Evolutionary conservation across 2,797 vertebrate genomes (phyloP).

Genomic region (Amniataba percoides): DNA sequence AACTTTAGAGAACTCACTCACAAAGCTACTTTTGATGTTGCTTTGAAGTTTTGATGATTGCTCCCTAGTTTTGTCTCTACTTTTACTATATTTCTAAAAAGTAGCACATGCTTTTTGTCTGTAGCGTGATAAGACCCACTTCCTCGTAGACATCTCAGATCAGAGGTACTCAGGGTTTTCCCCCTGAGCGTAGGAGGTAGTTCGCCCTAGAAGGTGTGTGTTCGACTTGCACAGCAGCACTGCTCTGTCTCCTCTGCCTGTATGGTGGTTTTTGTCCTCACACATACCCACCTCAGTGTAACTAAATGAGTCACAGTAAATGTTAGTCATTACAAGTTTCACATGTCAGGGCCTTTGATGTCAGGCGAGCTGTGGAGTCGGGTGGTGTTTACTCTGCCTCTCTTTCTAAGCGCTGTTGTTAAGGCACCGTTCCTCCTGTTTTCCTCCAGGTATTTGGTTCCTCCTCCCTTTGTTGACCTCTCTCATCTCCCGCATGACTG

Average conservation of each 20-base stretch:
- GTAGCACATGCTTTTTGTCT: not conserved
- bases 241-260: not conserved
- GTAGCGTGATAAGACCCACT: not conserved
- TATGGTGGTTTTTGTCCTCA: not conserved
- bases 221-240: slow-evolving; percentile 18
- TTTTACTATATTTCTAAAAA: not conserved
- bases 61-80: not conserved
- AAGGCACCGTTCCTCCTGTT: slow-evolving; percentile 23
- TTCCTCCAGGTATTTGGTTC: slow-evolving; percentile 71
- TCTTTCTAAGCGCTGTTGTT: not conserved
- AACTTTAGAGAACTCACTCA: not conserved
- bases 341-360: slow-evolving; percentile 9
- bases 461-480: slow-evolving; percentile 59
- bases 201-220: not conserved
- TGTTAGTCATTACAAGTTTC: slow-evolving; percentile 9
- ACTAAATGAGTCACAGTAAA: slow-evolving; percentile 24
- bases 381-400: not conserved
- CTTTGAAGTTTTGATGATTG: not conserved
- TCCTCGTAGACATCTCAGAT: not conserved
- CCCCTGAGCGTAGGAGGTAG: slow-evolving; percentile 4
- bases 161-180: slow-evolving; percentile 1
- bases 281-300: not conserved
- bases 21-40: not conserved
- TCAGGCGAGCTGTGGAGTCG: not conserved
- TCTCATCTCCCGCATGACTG: slow-evolving; percentile 38